Conservation (phyloP, 1,140 invertebrate species). For the Aphaenogaster floridana region DNA sequence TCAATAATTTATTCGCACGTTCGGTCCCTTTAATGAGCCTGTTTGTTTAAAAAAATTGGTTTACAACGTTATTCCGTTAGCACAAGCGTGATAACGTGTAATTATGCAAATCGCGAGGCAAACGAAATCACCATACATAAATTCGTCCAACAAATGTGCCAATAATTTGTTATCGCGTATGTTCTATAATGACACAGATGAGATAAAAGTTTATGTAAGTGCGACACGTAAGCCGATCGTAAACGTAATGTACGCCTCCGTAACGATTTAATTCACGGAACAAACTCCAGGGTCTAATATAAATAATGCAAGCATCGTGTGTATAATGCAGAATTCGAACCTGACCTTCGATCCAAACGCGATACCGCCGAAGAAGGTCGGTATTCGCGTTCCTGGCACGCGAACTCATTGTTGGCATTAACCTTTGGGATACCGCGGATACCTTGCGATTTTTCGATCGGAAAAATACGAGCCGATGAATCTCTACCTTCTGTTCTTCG, state of each 20-base stretch:
- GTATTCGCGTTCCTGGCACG: constrained; percentile 56
- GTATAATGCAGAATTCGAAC: not conserved
- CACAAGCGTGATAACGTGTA: constrained; percentile 7
- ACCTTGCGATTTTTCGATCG: constrained; percentile 60
- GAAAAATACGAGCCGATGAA: constrained; percentile 49
- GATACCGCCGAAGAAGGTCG: constrained; percentile 32
- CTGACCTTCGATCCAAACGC: constrained; percentile 48
- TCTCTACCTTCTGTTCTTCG: constrained; percentile 17
- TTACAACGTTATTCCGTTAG: not conserved
- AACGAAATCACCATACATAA: constrained; percentile 7
- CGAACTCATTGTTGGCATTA: constrained; percentile 62
- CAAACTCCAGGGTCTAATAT: not conserved
- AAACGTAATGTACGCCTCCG: not conserved
- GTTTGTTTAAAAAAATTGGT: not conserved
- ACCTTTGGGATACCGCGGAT: constrained; percentile 63
- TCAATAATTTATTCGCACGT: constrained; percentile 3
- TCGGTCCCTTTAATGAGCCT: not conserved
- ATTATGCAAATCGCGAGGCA: constrained; percentile 25
- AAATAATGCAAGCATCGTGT: not conserved
- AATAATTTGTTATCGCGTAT: not conserved
- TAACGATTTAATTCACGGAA: constrained; percentile 10
- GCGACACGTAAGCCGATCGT: constrained; percentile 15
- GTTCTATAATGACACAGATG: not conserved
- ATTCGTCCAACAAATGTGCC: constrained; percentile 9
- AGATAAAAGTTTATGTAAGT: constrained; percentile 11